Evolutionary conservation across 2,797 vertebrate species (phyloP).

Genomic region (Agapornis canus): DNA sequence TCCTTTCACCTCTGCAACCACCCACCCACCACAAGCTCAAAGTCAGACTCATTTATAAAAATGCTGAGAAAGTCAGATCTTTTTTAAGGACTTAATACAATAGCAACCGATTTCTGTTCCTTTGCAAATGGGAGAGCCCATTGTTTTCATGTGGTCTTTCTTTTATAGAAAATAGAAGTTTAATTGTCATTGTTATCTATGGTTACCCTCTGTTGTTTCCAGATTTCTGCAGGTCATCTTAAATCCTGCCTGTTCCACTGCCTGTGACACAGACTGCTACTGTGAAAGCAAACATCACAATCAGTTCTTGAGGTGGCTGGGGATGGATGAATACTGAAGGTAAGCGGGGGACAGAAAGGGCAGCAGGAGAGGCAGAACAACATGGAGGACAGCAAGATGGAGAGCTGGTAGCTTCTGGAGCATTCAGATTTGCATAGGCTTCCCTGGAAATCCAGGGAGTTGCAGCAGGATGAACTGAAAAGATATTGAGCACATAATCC

Average conservation of each 20-base stretch:
- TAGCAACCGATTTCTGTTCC: conserved; percentile 28
- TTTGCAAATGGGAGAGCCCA: conserved; percentile 11
- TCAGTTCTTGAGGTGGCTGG: not conserved
- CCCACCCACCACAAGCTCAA: conserved; percentile 33
- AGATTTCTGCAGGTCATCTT: conserved; percentile 11
- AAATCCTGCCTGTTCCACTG: not conserved
- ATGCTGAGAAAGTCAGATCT: conserved; percentile 50
- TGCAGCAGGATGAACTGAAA: conserved; percentile 26
- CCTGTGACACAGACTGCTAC: not conserved
- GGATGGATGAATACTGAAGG: not conserved
- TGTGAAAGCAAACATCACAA: conserved; percentile 26
- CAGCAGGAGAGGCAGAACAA: not conserved
- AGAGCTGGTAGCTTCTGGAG: not conserved
- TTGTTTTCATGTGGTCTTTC: not conserved
- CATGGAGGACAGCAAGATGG: not conserved
- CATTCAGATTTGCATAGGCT: not conserved
- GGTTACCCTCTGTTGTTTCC: not conserved
- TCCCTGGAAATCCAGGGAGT: not conserved
- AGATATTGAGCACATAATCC: conserved; percentile 38
- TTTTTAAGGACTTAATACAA: conserved; percentile 37
- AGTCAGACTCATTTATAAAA: conserved; percentile 58
- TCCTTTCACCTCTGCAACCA: conserved; percentile 67
- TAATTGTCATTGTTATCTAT: conserved; percentile 17
- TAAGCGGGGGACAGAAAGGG: not conserved
- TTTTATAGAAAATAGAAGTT: not conserved